phyloP scores from a whole-genome alignment of 2,888 invertebrate genomes.

The Pollenia griseotomentosa region DNA sequence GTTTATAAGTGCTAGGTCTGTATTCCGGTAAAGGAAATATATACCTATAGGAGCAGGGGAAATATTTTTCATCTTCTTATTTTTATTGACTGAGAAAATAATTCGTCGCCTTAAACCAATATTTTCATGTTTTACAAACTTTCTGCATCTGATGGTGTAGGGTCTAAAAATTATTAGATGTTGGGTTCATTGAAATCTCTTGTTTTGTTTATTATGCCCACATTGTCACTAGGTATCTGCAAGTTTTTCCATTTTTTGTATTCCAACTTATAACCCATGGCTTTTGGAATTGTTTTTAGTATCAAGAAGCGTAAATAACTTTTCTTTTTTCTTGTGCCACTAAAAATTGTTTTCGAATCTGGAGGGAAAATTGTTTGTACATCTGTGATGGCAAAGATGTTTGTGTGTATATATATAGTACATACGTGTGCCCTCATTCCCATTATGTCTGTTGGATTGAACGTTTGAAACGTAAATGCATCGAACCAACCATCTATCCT shows the following conservation, averaged over 20 bases:
- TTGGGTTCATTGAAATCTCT: conserved; percentile 59
- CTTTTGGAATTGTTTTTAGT: conserved; percentile 28
- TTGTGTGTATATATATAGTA: not conserved
- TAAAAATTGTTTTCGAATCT: conserved; percentile 55
- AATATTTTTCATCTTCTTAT: too few species aligned
- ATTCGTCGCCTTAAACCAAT: too few species aligned
- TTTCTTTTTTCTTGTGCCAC: conserved; percentile 14
- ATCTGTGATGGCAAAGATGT: not conserved
- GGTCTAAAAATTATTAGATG: conserved; percentile 26
- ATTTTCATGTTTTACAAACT: too few species aligned
- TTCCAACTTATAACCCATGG: not conserved
- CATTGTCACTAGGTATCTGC: conserved; percentile 49
- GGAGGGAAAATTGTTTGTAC: conserved; percentile 56
- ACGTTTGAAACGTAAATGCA: conserved; percentile 32
- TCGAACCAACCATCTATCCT: conserved; percentile 34
- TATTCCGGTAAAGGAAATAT: too few species aligned
- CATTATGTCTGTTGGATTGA: conserved; percentile 46
- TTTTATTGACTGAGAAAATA: too few species aligned
- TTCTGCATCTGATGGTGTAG: too few species aligned
- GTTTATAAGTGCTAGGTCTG: too few species aligned
- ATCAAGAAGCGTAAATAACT: conserved; percentile 7
- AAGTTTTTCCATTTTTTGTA: not conserved
- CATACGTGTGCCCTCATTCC: conserved; percentile 67
- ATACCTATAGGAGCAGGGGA: too few species aligned
- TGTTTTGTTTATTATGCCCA: conserved; percentile 50